Conservation (phyloP, 2,113 vertebrate genomes). For the Setophaga petechia region DNA sequence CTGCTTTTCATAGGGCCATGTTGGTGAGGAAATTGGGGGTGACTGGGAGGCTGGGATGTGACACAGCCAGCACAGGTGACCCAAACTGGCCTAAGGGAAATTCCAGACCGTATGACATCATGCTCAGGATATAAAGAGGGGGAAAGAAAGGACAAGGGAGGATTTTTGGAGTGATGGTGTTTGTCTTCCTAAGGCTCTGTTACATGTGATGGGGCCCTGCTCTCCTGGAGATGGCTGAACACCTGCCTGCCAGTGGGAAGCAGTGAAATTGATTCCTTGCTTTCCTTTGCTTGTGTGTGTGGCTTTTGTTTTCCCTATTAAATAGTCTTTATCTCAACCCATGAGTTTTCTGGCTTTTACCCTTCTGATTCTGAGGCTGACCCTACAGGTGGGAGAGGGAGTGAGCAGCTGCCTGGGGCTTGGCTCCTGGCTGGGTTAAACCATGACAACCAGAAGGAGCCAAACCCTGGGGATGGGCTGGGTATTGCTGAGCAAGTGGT, state of each 20-base stretch:
- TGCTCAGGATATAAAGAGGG: background rate
- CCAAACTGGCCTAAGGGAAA: background rate
- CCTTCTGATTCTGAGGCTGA: background rate
- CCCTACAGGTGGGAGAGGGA: background rate
- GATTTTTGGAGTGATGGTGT: background rate
- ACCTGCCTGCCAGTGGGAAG: background rate
- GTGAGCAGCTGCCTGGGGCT: background rate
- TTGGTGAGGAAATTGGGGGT: background rate
- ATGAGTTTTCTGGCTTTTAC: background rate
- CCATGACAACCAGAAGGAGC: background rate
- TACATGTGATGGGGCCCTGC: background rate
- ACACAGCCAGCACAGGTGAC: background rate
- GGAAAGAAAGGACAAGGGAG: background rate
- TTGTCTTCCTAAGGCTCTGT: background rate
- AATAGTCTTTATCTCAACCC: background rate
- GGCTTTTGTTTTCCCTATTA: background rate
- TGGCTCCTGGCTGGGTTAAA: background rate
- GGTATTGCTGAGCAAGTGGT: background rate
- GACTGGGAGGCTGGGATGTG: background rate
- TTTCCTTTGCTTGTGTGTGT: background rate
- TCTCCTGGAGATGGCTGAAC: background rate
- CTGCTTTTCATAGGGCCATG: fast-evolving
- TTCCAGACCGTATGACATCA: background rate
- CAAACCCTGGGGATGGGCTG: background rate
- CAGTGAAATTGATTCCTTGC: background rate